Evolutionary conservation across 1,140 invertebrate genomes (phyloP).

Genomic region (Drosophila auraria): DNA sequence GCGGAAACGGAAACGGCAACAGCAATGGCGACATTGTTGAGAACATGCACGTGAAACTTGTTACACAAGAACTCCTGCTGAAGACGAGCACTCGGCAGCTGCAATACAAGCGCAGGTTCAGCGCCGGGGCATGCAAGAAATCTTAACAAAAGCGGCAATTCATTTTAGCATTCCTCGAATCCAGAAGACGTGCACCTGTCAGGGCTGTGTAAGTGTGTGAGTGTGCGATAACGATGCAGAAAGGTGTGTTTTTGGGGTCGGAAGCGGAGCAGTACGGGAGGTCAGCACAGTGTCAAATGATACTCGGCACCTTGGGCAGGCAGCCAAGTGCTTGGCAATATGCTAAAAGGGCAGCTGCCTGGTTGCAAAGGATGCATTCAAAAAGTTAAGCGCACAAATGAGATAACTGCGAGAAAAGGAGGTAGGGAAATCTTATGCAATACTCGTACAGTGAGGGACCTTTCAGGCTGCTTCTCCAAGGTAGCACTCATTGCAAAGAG

Average conservation of each 20-base stretch:
- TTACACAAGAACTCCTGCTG: conserved; percentile 57
- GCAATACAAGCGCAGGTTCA: conserved; percentile 30
- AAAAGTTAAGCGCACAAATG: conserved; percentile 50
- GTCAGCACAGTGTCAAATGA: conserved; percentile 45
- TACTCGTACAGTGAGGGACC: neutral
- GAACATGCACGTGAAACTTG: conserved; percentile 79
- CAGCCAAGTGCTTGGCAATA: conserved; percentile 53
- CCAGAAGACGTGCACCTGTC: conserved; percentile 74
- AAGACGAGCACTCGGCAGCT: conserved; percentile 35
- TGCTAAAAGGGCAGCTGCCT: conserved; percentile 47
- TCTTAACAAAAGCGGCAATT: conserved; percentile 82
- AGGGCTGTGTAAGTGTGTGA: conserved; percentile 40
- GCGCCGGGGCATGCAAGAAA: conserved; percentile 67
- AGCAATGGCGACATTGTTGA: conserved; percentile 78
- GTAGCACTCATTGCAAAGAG: neutral
- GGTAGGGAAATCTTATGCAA: conserved; percentile 16
- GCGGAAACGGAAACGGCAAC: conserved; percentile 32
- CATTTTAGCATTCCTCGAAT: conserved; percentile 77
- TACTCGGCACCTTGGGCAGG: conserved; percentile 44
- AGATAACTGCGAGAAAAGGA: conserved; percentile 40
- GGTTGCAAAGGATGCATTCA: conserved; percentile 39
- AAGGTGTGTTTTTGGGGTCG: conserved; percentile 40
- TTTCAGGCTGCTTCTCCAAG: conserved; percentile 8
- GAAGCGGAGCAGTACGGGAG: conserved; percentile 13
- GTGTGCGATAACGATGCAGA: conserved; percentile 9